phyloP scores from a whole-genome alignment of 2,888 invertebrate genomes.

The Archips crataeganus region DNA sequence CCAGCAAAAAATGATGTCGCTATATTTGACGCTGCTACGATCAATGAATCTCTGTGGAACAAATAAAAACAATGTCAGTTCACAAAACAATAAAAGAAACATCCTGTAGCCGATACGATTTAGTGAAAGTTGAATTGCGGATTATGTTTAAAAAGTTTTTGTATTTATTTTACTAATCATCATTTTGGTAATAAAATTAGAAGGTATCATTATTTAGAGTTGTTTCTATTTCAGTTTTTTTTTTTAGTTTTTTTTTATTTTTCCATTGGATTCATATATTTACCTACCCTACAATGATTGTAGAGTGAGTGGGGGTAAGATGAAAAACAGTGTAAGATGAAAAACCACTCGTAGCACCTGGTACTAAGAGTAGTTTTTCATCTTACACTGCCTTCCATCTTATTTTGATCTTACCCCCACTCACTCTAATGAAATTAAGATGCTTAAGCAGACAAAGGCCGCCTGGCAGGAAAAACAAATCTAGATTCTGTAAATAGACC shows the following conservation, averaged over 20 bases:
- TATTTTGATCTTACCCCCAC: too few species aligned
- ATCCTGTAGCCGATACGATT: slow-evolving; percentile 1
- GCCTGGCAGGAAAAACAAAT: too few species aligned
- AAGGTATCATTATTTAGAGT: background rate
- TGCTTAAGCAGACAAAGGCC: background rate
- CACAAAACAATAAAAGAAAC: slow-evolving; percentile 21
- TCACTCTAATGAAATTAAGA: background rate
- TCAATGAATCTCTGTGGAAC: slow-evolving; percentile 88
- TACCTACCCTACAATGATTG: too few species aligned
- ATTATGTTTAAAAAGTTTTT: slow-evolving; percentile 2
- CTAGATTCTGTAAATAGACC: too few species aligned
- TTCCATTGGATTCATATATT: background rate
- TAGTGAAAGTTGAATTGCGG: slow-evolving; percentile 8
- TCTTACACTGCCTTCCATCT: too few species aligned
- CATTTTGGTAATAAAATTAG: background rate
- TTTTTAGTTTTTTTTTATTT: background rate
- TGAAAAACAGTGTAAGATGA: too few species aligned
- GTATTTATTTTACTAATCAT: background rate
- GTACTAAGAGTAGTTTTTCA: too few species aligned
- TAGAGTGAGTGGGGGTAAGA: too few species aligned
- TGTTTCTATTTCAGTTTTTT: background rate
- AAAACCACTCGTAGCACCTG: too few species aligned
- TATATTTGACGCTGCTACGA: slow-evolving; percentile 92
- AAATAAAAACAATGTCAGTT: slow-evolving; percentile 34
- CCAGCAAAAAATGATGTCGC: slow-evolving; percentile 93